Base-by-base conservation (phyloP, 1,140 invertebrate genomes). In the Glomeris maerens region DNA sequence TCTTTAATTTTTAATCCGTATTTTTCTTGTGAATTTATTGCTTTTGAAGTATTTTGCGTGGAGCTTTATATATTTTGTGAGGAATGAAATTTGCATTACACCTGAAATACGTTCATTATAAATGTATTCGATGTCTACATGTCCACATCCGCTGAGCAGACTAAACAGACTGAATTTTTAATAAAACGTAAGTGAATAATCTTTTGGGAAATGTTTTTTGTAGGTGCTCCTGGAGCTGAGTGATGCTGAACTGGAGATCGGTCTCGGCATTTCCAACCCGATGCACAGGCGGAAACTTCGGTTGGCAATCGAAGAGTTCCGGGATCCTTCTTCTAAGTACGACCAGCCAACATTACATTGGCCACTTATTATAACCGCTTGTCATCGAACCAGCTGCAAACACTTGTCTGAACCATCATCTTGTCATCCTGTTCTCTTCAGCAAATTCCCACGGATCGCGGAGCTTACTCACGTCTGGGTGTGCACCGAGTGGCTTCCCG, bases 271-370 rank as follows among this genome's bases (percentile, higher is more conserved):
- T 45, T 75, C 76, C 17, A 88, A 92, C 72, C 82, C 86, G 3
- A 81, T 95, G 73, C 91, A 95, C 64, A 74, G 86, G 53, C 88
- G 91, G 68, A 95, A 94, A 62, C 68, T 95, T 27, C 73, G 89
- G n/a, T 72, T 95, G 52, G 89, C 90, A 21, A 92, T 95, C 55
- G 90, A 95, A 62, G 88, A 93, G 64, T 82, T 90, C 52, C 66
- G 89, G 44, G 77, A 89, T 54, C 87, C 88, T 0, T 78, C 81
- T 17, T 52, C 56, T 25, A 58, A 60, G 66, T 68, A 58, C 62
- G 60, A n/a, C n/a, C n/a, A n/a, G n/a, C n/a, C n/a, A n/a, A n/a
- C n/a, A n/a, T n/a, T n/a, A n/a, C n/a, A n/a, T n/a, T 27, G 22
- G 7, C 5, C 31, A 36, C n/a, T n/a, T n/a, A n/a, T n/a, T n/a